phyloP scores from a whole-genome alignment of 2,113 vertebrate species.

The Bos javanicus region DNA sequence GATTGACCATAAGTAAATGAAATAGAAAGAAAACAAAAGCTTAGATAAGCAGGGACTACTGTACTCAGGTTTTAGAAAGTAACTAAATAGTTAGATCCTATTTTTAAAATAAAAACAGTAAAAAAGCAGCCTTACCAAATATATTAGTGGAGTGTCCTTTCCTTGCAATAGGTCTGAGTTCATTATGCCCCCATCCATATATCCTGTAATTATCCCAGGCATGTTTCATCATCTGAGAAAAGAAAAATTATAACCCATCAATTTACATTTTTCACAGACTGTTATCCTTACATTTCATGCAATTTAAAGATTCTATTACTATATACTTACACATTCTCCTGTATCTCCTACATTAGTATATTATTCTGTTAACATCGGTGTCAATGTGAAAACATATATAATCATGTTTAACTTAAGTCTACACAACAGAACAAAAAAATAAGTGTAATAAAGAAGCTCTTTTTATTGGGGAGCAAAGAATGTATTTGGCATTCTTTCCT shows the following conservation, averaged over 20 bases:
- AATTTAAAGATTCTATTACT: neutral
- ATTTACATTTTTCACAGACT: neutral
- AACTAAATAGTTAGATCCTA: neutral
- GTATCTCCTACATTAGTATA: neutral
- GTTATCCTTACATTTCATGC: neutral
- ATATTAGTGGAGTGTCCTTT: conserved; percentile 99
- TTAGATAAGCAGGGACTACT: neutral
- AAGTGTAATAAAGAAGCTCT: neutral
- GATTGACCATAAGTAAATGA: neutral
- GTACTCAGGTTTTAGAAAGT: neutral
- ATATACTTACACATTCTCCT: neutral
- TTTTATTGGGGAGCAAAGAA: neutral
- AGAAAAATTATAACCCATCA: conserved; percentile 32
- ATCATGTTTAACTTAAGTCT: neutral
- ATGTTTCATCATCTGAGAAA: conserved; percentile 97
- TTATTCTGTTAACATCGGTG: neutral
- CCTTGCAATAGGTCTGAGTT: conserved; percentile 97
- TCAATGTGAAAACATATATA: neutral
- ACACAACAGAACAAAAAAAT: neutral
- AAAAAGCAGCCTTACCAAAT: conserved; percentile 89
- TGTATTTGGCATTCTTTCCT: neutral
- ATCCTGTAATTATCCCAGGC: conserved; percentile 97
- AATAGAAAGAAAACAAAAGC: neutral
- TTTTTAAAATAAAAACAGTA: conserved; percentile 43
- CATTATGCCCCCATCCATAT: conserved; percentile 99